A percentile compares a stretch with the other conserved stretches of the same genome.
phyloP scores from a whole-genome alignment of 35 echinoderm and acorn worm species.

The Apostichopus californicus region DNA sequence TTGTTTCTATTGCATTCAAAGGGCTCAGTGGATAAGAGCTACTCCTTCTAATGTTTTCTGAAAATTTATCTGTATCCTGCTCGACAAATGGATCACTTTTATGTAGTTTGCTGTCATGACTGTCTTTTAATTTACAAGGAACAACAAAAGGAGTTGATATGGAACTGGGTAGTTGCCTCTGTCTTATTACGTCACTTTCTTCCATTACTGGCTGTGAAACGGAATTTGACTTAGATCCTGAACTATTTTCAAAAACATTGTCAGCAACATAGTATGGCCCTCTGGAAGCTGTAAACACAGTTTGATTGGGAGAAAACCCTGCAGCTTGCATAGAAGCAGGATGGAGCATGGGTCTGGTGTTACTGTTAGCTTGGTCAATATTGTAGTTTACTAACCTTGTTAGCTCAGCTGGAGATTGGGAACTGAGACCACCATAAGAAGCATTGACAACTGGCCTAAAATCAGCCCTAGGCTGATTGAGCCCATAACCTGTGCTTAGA shows the following conservation, averaged over 20 bases:
- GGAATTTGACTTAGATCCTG: not conserved
- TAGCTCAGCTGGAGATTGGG: not conserved
- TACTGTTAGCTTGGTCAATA: not conserved
- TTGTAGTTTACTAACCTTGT: not conserved
- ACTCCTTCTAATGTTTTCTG: conserved; percentile 56
- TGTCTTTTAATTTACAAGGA: not conserved
- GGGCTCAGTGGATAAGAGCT: conserved; percentile 62
- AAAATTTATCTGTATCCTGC: conserved; percentile 54
- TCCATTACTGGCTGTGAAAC: not conserved
- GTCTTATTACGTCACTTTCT: not conserved
- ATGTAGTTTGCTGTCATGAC: not conserved
- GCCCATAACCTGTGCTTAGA: not conserved
- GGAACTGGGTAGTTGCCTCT: not conserved
- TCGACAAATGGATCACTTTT: conserved; percentile 35
- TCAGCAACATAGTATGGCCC: too few relatives aligned
- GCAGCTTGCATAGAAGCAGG: not conserved
- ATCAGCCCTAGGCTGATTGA: not conserved
- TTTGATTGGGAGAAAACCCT: not conserved
- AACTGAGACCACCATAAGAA: not conserved
- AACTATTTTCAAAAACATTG: not conserved
- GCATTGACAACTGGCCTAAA: not conserved
- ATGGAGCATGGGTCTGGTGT: not conserved
- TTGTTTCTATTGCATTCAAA: not conserved
- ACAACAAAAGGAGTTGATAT: not conserved
- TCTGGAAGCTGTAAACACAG: not conserved